A percentile compares a stretch with the other conserved stretches of the same genome.
These are phyloP conservation scores for Spinibarbus caldwelli DNA, from an alignment of 2,797 vertebrate species.

Conservation along the genomic window DNA sequence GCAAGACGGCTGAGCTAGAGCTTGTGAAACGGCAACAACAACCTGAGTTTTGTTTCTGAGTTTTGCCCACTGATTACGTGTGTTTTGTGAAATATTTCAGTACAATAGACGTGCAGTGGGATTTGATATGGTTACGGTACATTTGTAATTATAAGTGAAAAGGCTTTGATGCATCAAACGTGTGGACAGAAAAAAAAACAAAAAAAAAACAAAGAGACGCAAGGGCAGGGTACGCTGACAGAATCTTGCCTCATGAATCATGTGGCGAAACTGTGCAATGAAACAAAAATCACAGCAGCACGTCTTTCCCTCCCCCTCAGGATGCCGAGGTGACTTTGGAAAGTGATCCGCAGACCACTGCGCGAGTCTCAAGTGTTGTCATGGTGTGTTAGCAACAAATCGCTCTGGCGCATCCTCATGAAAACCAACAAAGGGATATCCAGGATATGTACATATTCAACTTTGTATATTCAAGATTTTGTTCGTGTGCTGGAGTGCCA, in stretches of 20 bases:
- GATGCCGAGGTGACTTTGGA: conserved; percentile 81
- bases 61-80: conserved; percentile 30
- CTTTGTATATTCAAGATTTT: conserved; percentile 82
- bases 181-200: conserved; percentile 11
- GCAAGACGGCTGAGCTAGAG: conserved; percentile 44
- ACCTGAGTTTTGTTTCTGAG: conserved; percentile 30
- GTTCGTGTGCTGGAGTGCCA: conserved; percentile 58
- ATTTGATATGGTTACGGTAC: conserved; percentile 26
- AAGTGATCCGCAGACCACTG: conserved; percentile 74
- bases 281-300: conserved; percentile 57
- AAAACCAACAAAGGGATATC: conserved; percentile 83
- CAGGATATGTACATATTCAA: conserved; percentile 81
- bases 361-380: conserved; percentile 79
- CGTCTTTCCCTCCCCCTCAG: conserved; percentile 61
- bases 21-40: conserved; percentile 6
- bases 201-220: conserved; percentile 59
- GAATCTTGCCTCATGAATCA: conserved; percentile 64
- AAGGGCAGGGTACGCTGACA: conserved; percentile 47
- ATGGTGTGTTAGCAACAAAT: conserved; percentile 75
- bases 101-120: not conserved
- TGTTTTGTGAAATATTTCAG: conserved; percentile 18
- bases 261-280: conserved; percentile 41
- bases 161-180: conserved; percentile 32
- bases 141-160: conserved; percentile 15
- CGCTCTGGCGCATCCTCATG: conserved; percentile 74